Base-by-base conservation (phyloP, 2,113 vertebrate genomes). In the Brachionichthys hirsutus region DNA sequence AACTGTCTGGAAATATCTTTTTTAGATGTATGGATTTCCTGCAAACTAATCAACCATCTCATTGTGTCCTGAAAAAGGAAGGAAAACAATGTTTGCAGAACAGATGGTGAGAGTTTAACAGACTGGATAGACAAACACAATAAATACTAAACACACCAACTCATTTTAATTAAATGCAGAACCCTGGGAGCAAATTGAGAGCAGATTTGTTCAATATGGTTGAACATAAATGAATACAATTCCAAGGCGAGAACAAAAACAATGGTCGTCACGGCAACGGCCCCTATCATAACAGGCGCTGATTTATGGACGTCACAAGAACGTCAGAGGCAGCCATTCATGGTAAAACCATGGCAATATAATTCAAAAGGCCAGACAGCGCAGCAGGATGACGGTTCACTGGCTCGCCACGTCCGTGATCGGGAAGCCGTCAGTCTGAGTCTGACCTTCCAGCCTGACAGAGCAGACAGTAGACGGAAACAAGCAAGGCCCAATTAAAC, bases 371-470 rank as follows among this genome's bases (percentile, higher is more conserved):
- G 34, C 51, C 46, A 49, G 13, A 43, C 13, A 45, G 62, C 54
- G 0, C 41, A 22, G 19, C 14, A 15, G 44, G 51, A 42, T 75
- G 70, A 85, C 78, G 81, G 76, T 85, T 81, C 36, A 58, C 53
- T 59, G 76, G 34, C 62, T 75, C 38, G 61, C 50, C 9, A 3
- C 5, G 48, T 51, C 62, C 24, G 9, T 57, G 49, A 52, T 68
- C 12, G 1, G n/a, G 53, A 72, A 77, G 74, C 69, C 84, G 79
- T 73, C 64, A 13, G 50, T 41, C 40, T 71, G 62, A 67, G 60
- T 80, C 54, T 38, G 44, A 41, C 22, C 20, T 70, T 35, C 45
- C 13, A 42, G 54, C 34, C 13, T 48, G 12, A 44, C 56, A 63
- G 60, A 38, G 40, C 4, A 7, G 9, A 30, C 24, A 30, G 24